Percentiles rank a stretch among this genome's conserved stretches.
phyloP scores from a whole-genome alignment of 37 sponge, comb jelly and placozoan genomes.

The Ianthella basta region DNA sequence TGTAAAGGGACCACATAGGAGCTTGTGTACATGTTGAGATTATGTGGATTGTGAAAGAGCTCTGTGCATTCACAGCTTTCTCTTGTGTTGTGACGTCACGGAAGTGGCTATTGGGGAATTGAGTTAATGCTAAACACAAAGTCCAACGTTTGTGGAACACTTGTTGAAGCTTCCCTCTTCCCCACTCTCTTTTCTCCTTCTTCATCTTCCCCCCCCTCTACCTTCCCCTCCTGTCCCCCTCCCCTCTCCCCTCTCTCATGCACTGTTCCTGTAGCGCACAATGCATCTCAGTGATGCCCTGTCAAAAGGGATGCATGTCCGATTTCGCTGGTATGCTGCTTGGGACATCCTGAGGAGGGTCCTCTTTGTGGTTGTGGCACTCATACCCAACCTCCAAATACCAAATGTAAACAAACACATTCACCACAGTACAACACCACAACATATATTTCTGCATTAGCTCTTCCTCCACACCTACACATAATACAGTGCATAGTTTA shows the following conservation, averaged over 20 bases:
- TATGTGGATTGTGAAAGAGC: no score
- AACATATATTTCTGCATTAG: no score
- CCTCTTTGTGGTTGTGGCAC: conserved; percentile 63
- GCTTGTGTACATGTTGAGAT: no score
- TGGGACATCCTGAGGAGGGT: conserved; percentile 74
- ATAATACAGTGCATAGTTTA: no score
- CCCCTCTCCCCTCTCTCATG: background rate
- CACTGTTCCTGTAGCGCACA: conserved; percentile 38
- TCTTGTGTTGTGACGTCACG: no score
- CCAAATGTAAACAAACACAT: no score
- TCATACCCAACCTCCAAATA: no score
- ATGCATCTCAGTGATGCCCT: conserved; percentile 74
- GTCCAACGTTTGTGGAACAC: no score
- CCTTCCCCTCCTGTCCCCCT: background rate
- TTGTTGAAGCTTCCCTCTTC: background rate
- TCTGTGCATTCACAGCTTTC: no score
- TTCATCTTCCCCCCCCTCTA: background rate
- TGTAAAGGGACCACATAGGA: background rate
- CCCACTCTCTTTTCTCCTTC: background rate
- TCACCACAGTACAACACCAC: no score
- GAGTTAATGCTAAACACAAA: no score
- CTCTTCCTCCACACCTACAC: background rate
- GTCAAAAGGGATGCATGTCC: conserved; percentile 55
- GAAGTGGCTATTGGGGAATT: no score
- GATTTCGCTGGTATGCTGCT: conserved; percentile 66